Conservation (phyloP, 2,888 invertebrate genomes). For the Drosophila formosana region DNA sequence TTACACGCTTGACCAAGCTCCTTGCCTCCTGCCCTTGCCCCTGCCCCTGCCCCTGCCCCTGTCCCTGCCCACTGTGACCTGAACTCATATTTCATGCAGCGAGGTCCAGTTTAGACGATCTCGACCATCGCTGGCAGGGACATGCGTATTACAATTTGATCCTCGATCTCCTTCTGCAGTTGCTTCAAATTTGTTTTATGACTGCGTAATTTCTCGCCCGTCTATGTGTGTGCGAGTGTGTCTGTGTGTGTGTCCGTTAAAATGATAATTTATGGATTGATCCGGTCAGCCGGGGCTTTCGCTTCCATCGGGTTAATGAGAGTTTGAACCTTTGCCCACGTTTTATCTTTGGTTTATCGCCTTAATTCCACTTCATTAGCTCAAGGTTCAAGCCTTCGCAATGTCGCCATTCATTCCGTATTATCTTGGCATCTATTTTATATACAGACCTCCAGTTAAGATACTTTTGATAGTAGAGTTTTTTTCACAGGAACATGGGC, state of each 20-base stretch:
- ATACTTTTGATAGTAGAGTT: background rate
- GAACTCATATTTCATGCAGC: constrained; percentile 66
- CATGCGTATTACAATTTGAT: constrained; percentile 72
- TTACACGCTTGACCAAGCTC: constrained; percentile 79
- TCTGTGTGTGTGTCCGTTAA: constrained; percentile 49
- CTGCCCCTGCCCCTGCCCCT: constrained; percentile 5
- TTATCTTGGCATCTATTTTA: background rate
- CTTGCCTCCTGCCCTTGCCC: constrained; percentile 17
- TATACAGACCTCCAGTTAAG: background rate
- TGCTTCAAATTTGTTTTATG: constrained; percentile 70
- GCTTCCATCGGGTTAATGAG: constrained; percentile 54
- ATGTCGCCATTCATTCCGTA: background rate
- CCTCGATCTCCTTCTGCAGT: constrained; percentile 50
- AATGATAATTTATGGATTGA: constrained; percentile 59
- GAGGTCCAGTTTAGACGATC: constrained; percentile 41
- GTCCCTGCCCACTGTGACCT: constrained; percentile 21
- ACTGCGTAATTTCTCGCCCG: constrained; percentile 57
- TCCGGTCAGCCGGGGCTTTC: constrained; percentile 22
- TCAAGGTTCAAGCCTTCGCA: constrained; percentile 2
- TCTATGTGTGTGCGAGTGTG: background rate
- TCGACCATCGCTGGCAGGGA: constrained; percentile 21
- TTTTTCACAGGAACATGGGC: too few species aligned
- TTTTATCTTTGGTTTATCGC: constrained; percentile 63
- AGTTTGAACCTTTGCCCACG: constrained; percentile 54
- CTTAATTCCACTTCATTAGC: constrained; percentile 55